Conservation (phyloP, 2,797 vertebrate genomes). For the Dendrocincla fuliginosa region DNA sequence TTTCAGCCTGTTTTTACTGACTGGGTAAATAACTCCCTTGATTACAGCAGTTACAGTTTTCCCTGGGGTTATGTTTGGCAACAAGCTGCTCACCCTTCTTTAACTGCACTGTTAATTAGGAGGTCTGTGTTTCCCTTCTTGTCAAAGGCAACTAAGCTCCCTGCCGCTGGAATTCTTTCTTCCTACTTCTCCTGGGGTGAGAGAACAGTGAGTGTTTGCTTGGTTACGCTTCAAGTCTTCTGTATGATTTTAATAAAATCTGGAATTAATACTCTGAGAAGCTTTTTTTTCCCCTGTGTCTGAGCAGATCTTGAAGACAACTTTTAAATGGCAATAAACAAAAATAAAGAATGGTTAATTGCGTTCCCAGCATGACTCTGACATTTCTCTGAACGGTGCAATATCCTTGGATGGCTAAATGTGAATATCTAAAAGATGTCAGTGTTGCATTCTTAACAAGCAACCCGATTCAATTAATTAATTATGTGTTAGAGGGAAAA, state of each 20-base stretch:
- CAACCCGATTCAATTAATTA: not conserved
- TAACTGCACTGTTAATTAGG: conserved; percentile 18
- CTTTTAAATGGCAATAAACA: not conserved
- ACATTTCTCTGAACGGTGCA: not conserved
- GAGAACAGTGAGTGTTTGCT: not conserved
- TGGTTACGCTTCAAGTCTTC: not conserved
- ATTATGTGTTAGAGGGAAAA: not conserved
- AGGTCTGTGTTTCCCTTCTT: not conserved
- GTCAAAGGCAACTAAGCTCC: not conserved
- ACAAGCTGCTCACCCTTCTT: not conserved
- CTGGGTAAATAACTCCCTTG: conserved; percentile 12
- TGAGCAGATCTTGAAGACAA: not conserved
- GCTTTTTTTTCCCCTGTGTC: not conserved
- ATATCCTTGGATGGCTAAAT: not conserved
- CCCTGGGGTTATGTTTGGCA: not conserved
- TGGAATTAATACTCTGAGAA: conserved; percentile 31
- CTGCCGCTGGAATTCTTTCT: not conserved
- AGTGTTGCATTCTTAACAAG: not conserved
- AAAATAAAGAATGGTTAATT: conserved; percentile 3
- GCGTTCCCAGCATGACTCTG: not conserved
- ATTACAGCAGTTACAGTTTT: conserved; percentile 28
- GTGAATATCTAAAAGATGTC: not conserved
- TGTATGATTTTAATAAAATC: not conserved
- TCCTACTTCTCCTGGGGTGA: not conserved
- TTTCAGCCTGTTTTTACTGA: conserved; percentile 49